A percentile compares a stretch with the other conserved stretches of the same genome.
Evolutionary conservation across 2,113 vertebrate genomes (phyloP).

Genomic region (Glaucidium brasilianum): DNA sequence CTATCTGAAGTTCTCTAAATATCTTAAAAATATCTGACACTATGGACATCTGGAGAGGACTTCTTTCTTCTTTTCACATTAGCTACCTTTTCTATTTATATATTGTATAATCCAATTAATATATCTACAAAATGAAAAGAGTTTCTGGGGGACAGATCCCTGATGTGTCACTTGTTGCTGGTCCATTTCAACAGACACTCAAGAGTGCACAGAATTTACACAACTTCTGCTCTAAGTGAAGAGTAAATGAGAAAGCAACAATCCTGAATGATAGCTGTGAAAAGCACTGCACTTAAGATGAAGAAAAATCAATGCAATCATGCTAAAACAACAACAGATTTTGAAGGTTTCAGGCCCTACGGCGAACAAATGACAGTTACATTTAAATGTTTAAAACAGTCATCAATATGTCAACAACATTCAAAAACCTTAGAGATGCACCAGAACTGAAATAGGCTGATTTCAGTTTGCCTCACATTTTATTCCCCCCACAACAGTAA

Average conservation of each 20-base stretch:
- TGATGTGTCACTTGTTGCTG: background rate
- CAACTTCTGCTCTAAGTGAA: background rate
- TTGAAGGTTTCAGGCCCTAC: background rate
- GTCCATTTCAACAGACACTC: background rate
- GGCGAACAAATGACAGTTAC: background rate
- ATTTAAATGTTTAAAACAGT: background rate
- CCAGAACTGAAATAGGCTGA: background rate
- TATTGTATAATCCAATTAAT: background rate
- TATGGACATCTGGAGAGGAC: background rate
- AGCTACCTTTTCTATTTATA: background rate
- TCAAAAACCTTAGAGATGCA: background rate
- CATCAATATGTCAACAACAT: background rate
- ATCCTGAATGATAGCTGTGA: background rate
- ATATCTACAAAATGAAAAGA: background rate
- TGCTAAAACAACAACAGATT: background rate
- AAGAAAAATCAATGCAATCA: background rate
- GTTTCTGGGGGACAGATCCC: background rate
- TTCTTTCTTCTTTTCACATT: background rate
- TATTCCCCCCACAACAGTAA: background rate
- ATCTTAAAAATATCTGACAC: background rate
- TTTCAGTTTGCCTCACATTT: background rate
- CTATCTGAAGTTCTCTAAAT: background rate
- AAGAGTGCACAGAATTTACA: background rate
- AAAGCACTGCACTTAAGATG: background rate
- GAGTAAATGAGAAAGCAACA: background rate